Base-by-base conservation (phyloP, 1,140 invertebrate species). In the Drosophila azteca region DNA sequence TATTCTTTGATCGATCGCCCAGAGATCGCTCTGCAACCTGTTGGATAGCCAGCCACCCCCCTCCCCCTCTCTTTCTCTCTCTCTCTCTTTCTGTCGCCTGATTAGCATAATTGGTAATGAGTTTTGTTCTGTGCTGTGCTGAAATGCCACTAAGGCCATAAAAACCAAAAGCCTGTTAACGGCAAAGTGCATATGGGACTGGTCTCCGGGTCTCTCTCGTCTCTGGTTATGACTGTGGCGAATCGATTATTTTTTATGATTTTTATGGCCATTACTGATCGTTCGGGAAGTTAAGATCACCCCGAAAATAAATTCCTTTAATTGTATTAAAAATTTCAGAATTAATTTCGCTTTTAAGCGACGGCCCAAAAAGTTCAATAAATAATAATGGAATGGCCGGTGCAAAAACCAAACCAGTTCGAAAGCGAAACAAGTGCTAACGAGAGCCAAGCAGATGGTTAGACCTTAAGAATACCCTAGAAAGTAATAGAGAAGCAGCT, bases 71-170 rank as follows among this genome's bases (percentile, higher is more conserved):
- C 17, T 20, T 3, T 13, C 31, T 13, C 46, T 48, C 67, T 0
- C 24, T 5, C 24, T 4, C 4, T 26, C 24, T 26, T 11, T 13
- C 35, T 39, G 46, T 51, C 67, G 5, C 4, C 24, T 26, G 24
- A 26, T 26, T 85, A 67, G 68, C 81, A 85, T 85, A 87, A 84
- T 87, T 72, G 73, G 46, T 64, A 73, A 55, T 65, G 52, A 69
- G 58, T 77, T 66, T 58, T 69, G 52, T 68, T 69, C 49, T 35
- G 9, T 35, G 3, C 11, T 35, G 3, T 35, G 11, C 44, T 48
- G 50, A 81, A 87, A 84, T 87, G 82, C 64, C 81, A 81, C 43
- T 29, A 31, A 64, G 61, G 51, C 26, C 55, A 73, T 84, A 73
- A 77, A 78, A 69, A 29, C 39, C 64, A 41, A 64, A 77, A 80